These are phyloP conservation scores for Carduelis carduelis DNA, from an alignment of 2,797 vertebrate genomes.

Conservation along the genomic window DNA sequence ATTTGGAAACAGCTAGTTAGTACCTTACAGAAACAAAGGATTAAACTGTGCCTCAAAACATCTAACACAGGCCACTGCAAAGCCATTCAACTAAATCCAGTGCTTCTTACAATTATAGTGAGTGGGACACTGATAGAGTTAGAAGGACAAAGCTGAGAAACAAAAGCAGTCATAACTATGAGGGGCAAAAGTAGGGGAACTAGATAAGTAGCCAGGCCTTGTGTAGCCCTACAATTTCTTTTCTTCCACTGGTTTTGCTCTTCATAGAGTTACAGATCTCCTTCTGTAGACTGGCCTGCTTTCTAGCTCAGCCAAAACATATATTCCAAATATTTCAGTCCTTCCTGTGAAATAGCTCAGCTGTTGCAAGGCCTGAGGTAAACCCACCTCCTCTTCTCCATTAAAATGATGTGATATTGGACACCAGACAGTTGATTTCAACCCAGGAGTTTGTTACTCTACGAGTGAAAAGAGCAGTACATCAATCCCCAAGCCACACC, in stretches of 20 bases:
- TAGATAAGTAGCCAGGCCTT: not conserved
- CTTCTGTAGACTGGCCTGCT: not conserved
- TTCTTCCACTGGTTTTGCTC: not conserved
- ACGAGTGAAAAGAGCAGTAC: not conserved
- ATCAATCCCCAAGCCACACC: not conserved
- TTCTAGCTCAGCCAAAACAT: not conserved
- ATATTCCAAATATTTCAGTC: not conserved
- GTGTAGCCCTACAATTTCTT: not conserved
- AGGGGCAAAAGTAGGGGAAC: not conserved
- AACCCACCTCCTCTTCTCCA: not conserved
- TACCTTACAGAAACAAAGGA: conserved; percentile 6
- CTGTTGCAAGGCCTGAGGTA: not conserved
- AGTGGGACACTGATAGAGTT: not conserved
- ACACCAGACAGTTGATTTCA: not conserved
- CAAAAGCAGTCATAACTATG: not conserved
- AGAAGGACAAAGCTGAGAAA: not conserved
- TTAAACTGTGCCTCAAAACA: not conserved
- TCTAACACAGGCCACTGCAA: not conserved
- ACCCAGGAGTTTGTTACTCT: not conserved
- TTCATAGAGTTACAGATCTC: not conserved
- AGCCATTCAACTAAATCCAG: not conserved
- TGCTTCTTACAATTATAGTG: not conserved
- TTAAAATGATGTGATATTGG: not conserved
- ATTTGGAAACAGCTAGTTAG: conserved; percentile 36
- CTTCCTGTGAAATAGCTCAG: not conserved